phyloP scores from a whole-genome alignment of 2,888 invertebrate genomes.

The Dione vanillae region DNA sequence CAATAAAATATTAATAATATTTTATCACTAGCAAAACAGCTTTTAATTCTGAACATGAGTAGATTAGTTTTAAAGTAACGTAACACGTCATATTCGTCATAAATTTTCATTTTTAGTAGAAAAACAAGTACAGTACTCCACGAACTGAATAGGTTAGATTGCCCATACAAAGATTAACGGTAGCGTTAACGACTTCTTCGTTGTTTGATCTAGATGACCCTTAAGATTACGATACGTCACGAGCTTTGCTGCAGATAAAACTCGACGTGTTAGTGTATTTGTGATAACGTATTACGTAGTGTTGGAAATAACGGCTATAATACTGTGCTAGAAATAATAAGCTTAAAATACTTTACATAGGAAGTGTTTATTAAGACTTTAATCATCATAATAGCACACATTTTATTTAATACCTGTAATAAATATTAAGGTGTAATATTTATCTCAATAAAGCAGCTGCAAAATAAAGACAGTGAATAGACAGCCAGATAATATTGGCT shows the following conservation, averaged over 20 bases:
- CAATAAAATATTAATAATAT: slow-evolving; percentile 14
- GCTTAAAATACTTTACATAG: slow-evolving; percentile 5
- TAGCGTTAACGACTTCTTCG: slow-evolving; percentile 46
- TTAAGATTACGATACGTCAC: slow-evolving; percentile 40
- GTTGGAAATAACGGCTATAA: neutral
- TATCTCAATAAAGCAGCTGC: slow-evolving; percentile 35
- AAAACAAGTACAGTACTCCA: neutral
- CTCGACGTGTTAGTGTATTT: slow-evolving; percentile 37
- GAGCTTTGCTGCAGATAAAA: slow-evolving; percentile 38
- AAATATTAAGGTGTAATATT: slow-evolving; percentile 32
- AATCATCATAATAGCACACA: slow-evolving; percentile 1
- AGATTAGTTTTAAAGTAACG: neutral
- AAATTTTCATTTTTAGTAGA: neutral
- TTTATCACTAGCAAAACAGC: neutral
- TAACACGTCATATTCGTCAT: neutral
- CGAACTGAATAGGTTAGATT: slow-evolving; percentile 1
- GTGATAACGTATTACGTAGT: neutral
- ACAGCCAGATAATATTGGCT: slow-evolving; percentile 34
- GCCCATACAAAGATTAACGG: slow-evolving; percentile 45
- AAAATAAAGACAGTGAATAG: slow-evolving; percentile 30
- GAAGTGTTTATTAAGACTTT: slow-evolving; percentile 15
- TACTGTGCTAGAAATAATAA: neutral
- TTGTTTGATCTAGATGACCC: slow-evolving; percentile 48
- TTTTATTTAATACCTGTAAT: slow-evolving; percentile 20
- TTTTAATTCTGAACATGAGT: neutral